A percentile compares a stretch with the other conserved stretches of the same genome.
These are phyloP conservation scores for Sylvietta virens DNA, from an alignment of 2,113 vertebrate species.

Conservation along the genomic window DNA sequence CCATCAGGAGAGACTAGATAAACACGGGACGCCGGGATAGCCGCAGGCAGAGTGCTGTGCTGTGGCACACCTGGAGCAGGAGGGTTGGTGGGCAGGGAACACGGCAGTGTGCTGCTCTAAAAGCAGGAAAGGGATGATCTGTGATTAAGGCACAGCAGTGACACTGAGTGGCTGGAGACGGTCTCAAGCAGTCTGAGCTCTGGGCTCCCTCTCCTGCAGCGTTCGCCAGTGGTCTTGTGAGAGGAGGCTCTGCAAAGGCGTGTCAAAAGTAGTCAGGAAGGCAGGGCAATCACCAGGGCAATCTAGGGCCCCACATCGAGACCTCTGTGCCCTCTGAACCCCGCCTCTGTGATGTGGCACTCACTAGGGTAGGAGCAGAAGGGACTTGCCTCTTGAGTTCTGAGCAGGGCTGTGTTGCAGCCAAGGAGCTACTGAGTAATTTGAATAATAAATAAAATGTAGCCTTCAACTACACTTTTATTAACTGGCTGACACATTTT, in stretches of 20 bases:
- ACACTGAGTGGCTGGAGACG: background rate
- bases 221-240: fast-evolving
- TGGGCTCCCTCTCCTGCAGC: background rate
- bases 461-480: background rate
- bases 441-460: background rate
- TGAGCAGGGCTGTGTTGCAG: background rate
- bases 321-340: background rate
- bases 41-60: background rate
- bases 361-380: background rate
- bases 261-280: background rate
- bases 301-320: background rate
- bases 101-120: background rate
- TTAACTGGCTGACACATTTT: background rate
- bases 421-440: background rate
- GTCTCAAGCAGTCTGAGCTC: background rate
- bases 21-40: background rate
- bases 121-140: background rate
- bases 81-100: background rate
- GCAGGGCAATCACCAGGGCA: background rate
- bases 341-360: background rate
- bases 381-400: background rate
- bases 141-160: constrained; percentile 8
- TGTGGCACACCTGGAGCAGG: background rate
- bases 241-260: background rate
- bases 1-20: constrained; percentile 14